Conservation (phyloP, 2,797 vertebrate genomes). For the Cynodonichthys magdalenae region DNA sequence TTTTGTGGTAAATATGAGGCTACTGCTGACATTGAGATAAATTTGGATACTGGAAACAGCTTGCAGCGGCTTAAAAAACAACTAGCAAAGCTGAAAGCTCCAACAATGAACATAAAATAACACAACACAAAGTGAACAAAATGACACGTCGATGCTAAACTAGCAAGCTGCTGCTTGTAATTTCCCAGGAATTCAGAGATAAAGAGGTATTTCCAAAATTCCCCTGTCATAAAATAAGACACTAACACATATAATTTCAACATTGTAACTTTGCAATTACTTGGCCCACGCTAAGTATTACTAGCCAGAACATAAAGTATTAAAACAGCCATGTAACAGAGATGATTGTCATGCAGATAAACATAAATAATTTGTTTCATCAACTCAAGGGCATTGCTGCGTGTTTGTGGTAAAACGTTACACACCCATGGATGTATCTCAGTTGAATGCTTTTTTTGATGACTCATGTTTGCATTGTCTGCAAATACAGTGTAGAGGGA, state of each 20-base stretch:
- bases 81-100: not conserved
- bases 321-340: no score
- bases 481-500: no score
- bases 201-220: no score
- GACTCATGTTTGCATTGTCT: no score
- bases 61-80: slow-evolving; percentile 2
- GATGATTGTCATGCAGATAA: not conserved
- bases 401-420: no score
- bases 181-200: not conserved
- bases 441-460: no score
- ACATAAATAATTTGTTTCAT: not conserved
- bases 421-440: no score
- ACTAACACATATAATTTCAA: not conserved
- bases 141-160: not conserved
- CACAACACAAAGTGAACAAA: not conserved
- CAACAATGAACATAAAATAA: not conserved
- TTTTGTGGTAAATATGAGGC: not conserved
- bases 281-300: no score
- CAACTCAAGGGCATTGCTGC: no score
- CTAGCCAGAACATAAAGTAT: no score
- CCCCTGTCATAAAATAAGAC: not conserved
- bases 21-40: slow-evolving; percentile 10
- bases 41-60: slow-evolving; percentile 5
- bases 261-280: no score
- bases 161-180: slow-evolving; percentile 2